Conservation (phyloP, 2,113 vertebrate genomes). For the Aptenodytes patagonicus region DNA sequence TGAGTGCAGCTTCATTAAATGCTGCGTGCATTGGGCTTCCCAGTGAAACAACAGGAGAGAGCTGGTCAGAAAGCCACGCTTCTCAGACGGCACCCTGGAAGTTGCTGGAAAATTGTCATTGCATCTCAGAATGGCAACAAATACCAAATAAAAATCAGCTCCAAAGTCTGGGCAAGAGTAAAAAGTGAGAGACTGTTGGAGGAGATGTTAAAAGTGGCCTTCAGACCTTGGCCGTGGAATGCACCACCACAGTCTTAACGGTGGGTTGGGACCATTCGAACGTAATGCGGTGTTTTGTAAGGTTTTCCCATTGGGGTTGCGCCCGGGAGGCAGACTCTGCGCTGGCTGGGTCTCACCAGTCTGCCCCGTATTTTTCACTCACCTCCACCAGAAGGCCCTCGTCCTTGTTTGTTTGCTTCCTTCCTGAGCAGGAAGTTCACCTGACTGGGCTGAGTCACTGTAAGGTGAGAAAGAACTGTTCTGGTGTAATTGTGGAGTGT, state of each 20-base stretch:
- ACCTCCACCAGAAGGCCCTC: neutral
- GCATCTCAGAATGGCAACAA: neutral
- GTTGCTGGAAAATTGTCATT: neutral
- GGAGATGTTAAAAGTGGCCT: neutral
- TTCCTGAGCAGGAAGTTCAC: neutral
- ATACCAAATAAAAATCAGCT: neutral
- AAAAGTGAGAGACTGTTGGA: neutral
- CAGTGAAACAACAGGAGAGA: neutral
- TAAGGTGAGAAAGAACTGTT: neutral
- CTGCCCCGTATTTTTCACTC: neutral
- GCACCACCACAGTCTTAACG: rapidly evolving
- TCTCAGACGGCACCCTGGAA: neutral
- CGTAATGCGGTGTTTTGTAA: rapidly evolving
- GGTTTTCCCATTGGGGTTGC: neutral
- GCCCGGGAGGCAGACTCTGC: rapidly evolving
- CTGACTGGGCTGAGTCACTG: neutral
- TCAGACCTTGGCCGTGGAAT: neutral
- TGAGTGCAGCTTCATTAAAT: neutral
- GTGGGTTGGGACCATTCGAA: neutral
- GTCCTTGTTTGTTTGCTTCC: neutral
- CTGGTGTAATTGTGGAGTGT: neutral
- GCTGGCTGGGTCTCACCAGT: neutral
- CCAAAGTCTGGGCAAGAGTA: neutral
- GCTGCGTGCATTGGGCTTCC: rapidly evolving
- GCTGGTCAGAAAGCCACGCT: neutral